A percentile compares a stretch with the other conserved stretches of the same genome.
Evolutionary conservation across 1,140 invertebrate genomes (phyloP).

Genomic region (Drosophila tristis): DNA sequence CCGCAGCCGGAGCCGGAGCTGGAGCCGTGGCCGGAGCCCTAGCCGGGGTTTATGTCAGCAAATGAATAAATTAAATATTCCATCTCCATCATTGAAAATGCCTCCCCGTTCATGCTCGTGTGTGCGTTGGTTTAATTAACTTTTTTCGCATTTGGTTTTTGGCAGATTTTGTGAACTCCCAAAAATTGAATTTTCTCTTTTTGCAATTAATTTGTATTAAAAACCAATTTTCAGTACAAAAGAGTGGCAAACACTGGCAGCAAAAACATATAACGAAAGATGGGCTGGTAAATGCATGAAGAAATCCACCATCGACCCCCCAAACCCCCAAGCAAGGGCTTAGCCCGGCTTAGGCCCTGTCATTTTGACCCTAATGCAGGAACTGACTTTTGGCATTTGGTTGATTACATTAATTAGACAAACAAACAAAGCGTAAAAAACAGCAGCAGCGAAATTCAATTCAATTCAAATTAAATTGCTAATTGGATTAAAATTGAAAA

Average conservation of each 20-base stretch:
- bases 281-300: no score
- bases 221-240: constrained; percentile 31
- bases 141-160: constrained; percentile 43
- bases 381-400: constrained; percentile 50
- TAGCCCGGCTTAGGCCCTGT: constrained; percentile 49
- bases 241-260: not conserved
- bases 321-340: constrained; percentile 17
- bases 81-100: constrained; percentile 58
- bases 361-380: constrained; percentile 46
- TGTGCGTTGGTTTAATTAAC: constrained; percentile 58
- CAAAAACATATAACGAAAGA: not conserved
- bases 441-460: constrained; percentile 40
- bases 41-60: constrained; percentile 48
- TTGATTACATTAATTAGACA: constrained; percentile 45
- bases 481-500: constrained; percentile 32
- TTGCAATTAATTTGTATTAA: constrained; percentile 60
- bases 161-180: constrained; percentile 30
- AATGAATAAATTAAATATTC: constrained; percentile 78
- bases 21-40: no score
- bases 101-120: constrained; percentile 14
- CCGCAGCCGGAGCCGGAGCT: not conserved
- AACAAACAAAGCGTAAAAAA: constrained; percentile 19
- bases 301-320: no score
- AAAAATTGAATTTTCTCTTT: constrained; percentile 59
- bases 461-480: constrained; percentile 33